These are phyloP conservation scores for Aldabrachelys gigantea DNA, from an alignment of 2,113 vertebrate species.

Conservation along the genomic window DNA sequence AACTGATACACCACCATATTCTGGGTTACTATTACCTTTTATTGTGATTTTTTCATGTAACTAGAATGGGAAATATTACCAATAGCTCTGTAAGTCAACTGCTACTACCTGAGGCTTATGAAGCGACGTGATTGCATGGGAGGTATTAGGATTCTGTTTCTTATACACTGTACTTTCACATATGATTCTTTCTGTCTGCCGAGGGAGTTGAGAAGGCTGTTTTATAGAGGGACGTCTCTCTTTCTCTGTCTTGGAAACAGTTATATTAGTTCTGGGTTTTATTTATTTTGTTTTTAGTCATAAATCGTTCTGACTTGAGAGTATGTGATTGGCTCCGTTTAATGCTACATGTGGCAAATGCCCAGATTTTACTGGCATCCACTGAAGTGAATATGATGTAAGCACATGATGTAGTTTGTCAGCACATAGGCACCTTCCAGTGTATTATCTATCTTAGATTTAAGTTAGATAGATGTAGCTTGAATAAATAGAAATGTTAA, in stretches of 20 bases:
- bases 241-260: neutral
- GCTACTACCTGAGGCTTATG: neutral
- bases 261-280: rapidly evolving
- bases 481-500: rapidly evolving
- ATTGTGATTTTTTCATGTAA: neutral
- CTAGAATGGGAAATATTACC: neutral
- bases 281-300: neutral
- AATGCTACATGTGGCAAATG: neutral
- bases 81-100: neutral
- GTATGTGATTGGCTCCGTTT: neutral
- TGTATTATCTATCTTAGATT: neutral
- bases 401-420: neutral
- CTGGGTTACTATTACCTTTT: neutral
- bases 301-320: rapidly evolving
- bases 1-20: too few species aligned
- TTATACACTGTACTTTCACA: neutral
- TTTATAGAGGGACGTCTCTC: neutral
- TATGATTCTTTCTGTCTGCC: rapidly evolving
- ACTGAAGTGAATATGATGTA: rapidly evolving
- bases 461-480: rapidly evolving
- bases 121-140: neutral
- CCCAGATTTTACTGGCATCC: neutral
- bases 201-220: neutral
- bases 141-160: neutral
- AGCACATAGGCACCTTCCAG: neutral